Percentiles rank a stretch among this genome's conserved stretches.
Evolutionary conservation across 2,797 vertebrate genomes (phyloP).

Genomic region (Rousettus madagascariensis): DNA sequence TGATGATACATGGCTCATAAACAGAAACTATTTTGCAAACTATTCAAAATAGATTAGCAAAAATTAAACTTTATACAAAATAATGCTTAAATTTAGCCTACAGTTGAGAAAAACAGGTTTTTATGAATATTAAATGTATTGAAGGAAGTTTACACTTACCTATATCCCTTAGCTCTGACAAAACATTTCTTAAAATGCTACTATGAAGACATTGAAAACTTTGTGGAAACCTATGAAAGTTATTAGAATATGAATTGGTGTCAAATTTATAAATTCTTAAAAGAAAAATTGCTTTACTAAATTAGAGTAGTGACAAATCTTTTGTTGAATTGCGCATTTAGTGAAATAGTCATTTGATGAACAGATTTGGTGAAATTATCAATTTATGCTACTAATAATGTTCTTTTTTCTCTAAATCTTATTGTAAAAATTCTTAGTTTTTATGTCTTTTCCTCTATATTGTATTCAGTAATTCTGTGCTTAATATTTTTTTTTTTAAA

Average conservation of each 20-base stretch:
- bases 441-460: background rate
- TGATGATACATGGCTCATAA: background rate
- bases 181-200: background rate
- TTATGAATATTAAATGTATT: background rate
- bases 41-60: background rate
- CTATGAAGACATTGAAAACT: background rate
- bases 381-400: background rate
- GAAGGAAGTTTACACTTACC: background rate
- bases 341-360: background rate
- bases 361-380: background rate
- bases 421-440: background rate
- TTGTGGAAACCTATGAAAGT: background rate
- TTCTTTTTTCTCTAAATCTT: constrained; percentile 11
- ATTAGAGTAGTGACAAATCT: background rate
- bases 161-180: background rate
- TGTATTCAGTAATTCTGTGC: background rate
- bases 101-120: background rate
- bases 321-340: background rate
- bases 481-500: background rate
- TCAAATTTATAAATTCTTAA: background rate
- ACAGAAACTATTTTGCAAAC: background rate
- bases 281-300: background rate
- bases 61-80: background rate
- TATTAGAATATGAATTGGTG: background rate
- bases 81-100: constrained; percentile 6